Conservation (phyloP, 2,113 vertebrate species). For the Phyllostomus discolor region DNA sequence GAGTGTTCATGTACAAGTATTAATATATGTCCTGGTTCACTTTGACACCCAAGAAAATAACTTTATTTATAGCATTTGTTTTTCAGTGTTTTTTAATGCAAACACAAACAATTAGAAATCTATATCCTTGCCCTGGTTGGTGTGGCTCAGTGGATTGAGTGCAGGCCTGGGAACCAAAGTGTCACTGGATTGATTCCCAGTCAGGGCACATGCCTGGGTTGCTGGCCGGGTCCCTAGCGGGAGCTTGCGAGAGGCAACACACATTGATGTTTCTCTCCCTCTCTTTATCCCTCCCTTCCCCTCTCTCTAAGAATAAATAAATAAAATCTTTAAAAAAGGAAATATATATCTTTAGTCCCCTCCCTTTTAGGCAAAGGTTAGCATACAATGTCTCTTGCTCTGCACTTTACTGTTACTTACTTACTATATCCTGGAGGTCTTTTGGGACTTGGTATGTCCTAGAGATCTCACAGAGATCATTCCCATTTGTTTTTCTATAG, state of each 20-base stretch:
- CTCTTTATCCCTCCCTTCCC: too few relatives aligned
- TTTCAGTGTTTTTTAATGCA: conserved; percentile 9
- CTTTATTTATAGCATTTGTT: conserved; percentile 14
- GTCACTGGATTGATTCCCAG: too few relatives aligned
- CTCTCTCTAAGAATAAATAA: too few relatives aligned
- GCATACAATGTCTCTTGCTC: not conserved
- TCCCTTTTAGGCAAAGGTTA: not conserved
- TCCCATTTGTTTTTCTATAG: not conserved
- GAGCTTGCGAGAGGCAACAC: too few relatives aligned
- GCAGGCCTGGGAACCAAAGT: too few relatives aligned
- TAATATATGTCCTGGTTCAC: not conserved
- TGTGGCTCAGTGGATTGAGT: too few relatives aligned
- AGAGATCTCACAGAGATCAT: not conserved
- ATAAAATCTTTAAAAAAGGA: too few relatives aligned
- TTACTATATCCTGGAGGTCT: not conserved
- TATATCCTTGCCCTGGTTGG: not conserved
- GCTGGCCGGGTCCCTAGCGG: too few relatives aligned
- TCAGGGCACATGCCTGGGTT: too few relatives aligned
- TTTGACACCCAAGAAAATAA: not conserved
- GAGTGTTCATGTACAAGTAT: not conserved
- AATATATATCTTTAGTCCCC: too few relatives aligned
- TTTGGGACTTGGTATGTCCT: not conserved
- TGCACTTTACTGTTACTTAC: not conserved
- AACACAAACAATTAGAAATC: not conserved
- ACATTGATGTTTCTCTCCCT: too few relatives aligned